Base-by-base conservation (phyloP, 2,797 vertebrate genomes). In the Alectoris magna region DNA sequence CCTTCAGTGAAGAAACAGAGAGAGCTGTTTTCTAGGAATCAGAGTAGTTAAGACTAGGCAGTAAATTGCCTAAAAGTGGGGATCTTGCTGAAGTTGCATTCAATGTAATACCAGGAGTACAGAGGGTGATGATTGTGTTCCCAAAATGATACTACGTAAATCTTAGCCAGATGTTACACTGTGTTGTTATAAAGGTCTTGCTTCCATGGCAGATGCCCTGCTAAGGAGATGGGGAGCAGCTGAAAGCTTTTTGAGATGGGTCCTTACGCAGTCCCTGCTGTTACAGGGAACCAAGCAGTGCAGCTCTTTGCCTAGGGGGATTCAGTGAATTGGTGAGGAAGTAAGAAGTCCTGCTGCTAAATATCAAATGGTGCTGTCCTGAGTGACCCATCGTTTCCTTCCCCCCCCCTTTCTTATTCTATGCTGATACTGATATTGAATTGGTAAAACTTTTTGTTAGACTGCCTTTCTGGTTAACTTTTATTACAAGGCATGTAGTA, bases 331-430 rank as follows among this genome's bases (percentile, higher is more conserved):
- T 74, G 46, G 11, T 81, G 73, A 76, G 76, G 67, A 90, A 78
- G 81, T 78, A 64, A 88, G 67, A 92, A 88, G 56, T 41, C 49
- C n/a, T 51, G 9, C 38, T 87, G 85, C 4, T 53, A 53, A 83
- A 73, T 72, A 55, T 80, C 24, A 69, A 49, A 34, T 6, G 10
- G 14, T 82, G 64, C 15, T 48, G 77, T 24, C 34, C 31, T 2
- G 10, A 29, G 23, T 62, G 48, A 83, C 19, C 24, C 1, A 16
- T 44, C 48, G 6, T 26, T 36, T 12, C 3, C 3, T 2, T 3
- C 10, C 2, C 10, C 14, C 4, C 3, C 2, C 8, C 31, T 48
- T 19, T 49, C 24, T 29, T 7, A 6, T 74, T 79, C 34, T 64
- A 8, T 62, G 14, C 6, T 74, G 2, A 2, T 67, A 60, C 51